Evolutionary conservation across 30 jellyfish, hydroid and myxozoan genomes (phyloP), one percentile per base, ranked within the genome.

Genomic region (Hydra vulgaris): DNA sequence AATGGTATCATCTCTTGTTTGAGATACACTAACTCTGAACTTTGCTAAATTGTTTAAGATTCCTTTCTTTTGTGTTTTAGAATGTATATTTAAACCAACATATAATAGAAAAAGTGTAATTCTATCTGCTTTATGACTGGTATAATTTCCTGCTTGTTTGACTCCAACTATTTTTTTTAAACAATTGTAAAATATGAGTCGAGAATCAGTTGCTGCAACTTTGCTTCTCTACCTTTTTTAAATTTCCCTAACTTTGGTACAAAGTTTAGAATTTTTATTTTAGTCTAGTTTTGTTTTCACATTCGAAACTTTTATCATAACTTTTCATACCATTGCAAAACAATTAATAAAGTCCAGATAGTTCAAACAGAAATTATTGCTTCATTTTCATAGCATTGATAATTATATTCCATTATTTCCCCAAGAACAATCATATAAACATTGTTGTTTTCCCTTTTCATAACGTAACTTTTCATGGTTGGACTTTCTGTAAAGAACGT

Each of bases 171-270:
- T n/a, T 56, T 56, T 56, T n/a, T 56, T 56, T 56, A 56, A 56
- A 56, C 18, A 56, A n/a, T 56, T 56, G n/a, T 56, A 56, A 56
- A 56, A n/a, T 17, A 56, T 56, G 18, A 17, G 71, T 15, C n/a
- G 17, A 56, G 71, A 56, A 56, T 15, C 18, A 56, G 71, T 56
- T 56, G 71, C n/a, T 56, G 71, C 17, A 56, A 15, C 71, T 56
- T 56, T 56, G 71, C 71, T 56, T 56, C 71, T 56, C 18, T 15
- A 56, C 71, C 71, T 15, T 56, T 56, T 56, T 56, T 56, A 56
- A 56, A 56, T 56, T 56, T n/a, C 17, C 71, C n/a, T 56, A n/a
- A 56, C 71, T 56, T 56, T 56, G 71, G 71, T 56, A 56, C 71
- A 56, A 56, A n/a, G 71, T 56, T 56, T n/a, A 56, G 17, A 56